Evolutionary conservation across 2,113 vertebrate species (phyloP).

Genomic region (Myiagra hebetior): DNA sequence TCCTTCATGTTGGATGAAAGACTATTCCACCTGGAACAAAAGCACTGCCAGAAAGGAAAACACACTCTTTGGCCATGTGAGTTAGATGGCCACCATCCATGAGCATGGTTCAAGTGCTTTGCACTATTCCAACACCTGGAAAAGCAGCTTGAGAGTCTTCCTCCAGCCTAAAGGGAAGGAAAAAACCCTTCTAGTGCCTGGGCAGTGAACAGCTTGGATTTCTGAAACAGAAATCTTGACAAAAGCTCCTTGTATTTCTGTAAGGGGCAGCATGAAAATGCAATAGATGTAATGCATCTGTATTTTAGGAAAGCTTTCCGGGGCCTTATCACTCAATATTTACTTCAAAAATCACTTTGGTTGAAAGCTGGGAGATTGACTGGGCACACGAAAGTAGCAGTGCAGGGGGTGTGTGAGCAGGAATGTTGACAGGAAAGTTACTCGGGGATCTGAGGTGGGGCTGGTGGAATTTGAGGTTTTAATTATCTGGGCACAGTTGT

Average conservation of each 20-base stretch:
- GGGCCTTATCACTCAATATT: neutral
- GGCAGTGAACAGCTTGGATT: neutral
- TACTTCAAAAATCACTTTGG: neutral
- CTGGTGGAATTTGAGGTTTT: neutral
- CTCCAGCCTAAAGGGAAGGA: neutral
- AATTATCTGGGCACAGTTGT: neutral
- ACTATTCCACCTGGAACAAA: slow-evolving; percentile 58
- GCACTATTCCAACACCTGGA: slow-evolving; percentile 56
- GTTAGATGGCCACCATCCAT: slow-evolving; percentile 35
- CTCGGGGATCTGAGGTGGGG: neutral
- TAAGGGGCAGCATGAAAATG: neutral
- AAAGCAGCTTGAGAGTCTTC: slow-evolving; percentile 33
- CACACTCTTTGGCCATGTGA: neutral
- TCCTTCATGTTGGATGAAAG: neutral
- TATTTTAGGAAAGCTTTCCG: neutral
- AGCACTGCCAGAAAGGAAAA: slow-evolving; percentile 40
- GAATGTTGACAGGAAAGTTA: neutral
- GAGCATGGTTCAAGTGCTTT: slow-evolving; percentile 22
- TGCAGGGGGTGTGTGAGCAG: neutral
- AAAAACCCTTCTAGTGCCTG: neutral
- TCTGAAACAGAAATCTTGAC: neutral
- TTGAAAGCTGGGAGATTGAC: neutral
- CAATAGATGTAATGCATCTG: neutral
- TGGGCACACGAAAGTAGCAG: neutral
- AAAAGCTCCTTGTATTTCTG: neutral